phyloP scores from a whole-genome alignment of 1,140 invertebrate genomes.

The Oryctes rhinoceros region DNA sequence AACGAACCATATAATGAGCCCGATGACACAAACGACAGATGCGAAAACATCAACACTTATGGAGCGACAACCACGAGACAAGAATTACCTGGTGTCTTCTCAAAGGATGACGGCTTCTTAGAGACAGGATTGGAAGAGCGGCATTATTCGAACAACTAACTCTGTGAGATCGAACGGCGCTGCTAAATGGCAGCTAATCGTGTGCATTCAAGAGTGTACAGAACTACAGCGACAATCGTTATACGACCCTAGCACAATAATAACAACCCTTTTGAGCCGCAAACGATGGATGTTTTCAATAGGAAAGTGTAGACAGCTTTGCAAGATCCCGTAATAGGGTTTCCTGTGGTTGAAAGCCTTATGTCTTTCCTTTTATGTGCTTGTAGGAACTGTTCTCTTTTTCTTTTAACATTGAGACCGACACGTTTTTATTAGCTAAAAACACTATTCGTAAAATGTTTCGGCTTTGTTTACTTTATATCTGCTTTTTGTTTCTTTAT shows the following conservation, averaged over 20 bases:
- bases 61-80: not conserved
- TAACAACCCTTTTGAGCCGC: not conserved
- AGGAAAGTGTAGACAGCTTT: not conserved
- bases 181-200: constrained; percentile 45
- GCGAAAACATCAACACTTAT: constrained; percentile 2
- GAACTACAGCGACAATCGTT: constrained; percentile 43
- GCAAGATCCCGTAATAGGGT: not conserved
- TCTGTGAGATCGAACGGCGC: constrained; percentile 16
- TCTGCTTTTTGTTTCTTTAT: no score
- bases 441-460: no score
- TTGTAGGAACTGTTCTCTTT: no score
- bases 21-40: not conserved
- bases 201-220: constrained; percentile 44
- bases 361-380: no score
- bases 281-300: not conserved
- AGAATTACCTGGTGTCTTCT: not conserved
- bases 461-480: no score
- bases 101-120: not conserved
- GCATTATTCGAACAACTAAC: constrained; percentile 27
- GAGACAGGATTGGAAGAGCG: constrained; percentile 1
- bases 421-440: no score
- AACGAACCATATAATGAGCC: constrained; percentile 2
- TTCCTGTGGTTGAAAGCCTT: no score
- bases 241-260: not conserved
- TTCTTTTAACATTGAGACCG: no score